Conservation (phyloP, 2,113 vertebrate species). For the Phasianus colchicus region DNA sequence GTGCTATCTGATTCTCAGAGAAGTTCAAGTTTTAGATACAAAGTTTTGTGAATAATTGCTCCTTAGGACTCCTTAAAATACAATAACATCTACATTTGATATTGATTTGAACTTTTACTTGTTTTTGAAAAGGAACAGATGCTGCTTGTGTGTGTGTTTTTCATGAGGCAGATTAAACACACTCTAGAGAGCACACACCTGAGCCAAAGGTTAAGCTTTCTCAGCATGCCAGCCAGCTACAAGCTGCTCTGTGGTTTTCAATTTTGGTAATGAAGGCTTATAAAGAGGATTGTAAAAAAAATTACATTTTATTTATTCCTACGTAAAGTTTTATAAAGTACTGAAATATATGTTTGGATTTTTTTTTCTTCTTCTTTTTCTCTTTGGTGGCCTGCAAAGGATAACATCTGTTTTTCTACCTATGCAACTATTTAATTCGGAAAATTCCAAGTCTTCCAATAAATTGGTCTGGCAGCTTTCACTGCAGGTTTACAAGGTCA, state of each 20-base stretch:
- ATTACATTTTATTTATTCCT: slow-evolving; percentile 43
- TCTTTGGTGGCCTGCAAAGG: neutral
- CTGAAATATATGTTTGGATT: slow-evolving; percentile 40
- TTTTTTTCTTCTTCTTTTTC: slow-evolving; percentile 4
- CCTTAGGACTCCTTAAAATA: slow-evolving; percentile 40
- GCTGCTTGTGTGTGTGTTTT: slow-evolving; percentile 44
- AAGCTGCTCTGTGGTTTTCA: slow-evolving; percentile 18
- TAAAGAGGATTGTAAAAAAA: slow-evolving; percentile 32
- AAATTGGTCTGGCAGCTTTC: slow-evolving; percentile 25
- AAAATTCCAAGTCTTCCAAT: slow-evolving; percentile 55
- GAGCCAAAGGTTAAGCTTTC: slow-evolving; percentile 18
- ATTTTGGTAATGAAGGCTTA: slow-evolving; percentile 16
- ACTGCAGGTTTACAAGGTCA: neutral
- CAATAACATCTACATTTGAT: neutral
- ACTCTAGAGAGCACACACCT: neutral
- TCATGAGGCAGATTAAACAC: slow-evolving; percentile 32
- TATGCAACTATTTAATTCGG: slow-evolving; percentile 7
- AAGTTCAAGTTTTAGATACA: slow-evolving; percentile 22
- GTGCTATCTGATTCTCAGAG: neutral
- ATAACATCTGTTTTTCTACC: neutral
- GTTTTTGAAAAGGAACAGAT: slow-evolving; percentile 63
- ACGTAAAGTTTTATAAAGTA: slow-evolving; percentile 45
- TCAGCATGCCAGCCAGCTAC: neutral
- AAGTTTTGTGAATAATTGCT: slow-evolving; percentile 27
- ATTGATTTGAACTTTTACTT: slow-evolving; percentile 43